These are phyloP conservation scores for Pygocentrus nattereri DNA, from an alignment of 2,797 vertebrate species.

Conservation along the genomic window DNA sequence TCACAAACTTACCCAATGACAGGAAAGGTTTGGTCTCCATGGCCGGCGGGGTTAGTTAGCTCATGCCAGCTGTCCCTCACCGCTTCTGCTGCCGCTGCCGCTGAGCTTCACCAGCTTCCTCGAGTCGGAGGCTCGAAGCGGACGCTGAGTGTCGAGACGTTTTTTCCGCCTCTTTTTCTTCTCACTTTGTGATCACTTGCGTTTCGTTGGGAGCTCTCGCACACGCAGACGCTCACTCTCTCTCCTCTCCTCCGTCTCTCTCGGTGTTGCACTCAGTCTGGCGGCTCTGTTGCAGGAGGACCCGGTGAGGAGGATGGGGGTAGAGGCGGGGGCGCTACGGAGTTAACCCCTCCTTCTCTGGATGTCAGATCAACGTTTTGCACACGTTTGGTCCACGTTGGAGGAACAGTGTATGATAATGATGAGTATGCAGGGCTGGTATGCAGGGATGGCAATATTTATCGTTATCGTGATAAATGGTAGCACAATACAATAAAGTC, in stretches of 20 bases:
- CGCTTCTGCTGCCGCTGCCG: neutral
- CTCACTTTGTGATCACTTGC: neutral
- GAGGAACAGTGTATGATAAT: neutral
- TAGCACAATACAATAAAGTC: too few relatives aligned
- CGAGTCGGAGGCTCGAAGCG: neutral
- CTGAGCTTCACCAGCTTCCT: neutral
- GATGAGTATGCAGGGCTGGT: too few relatives aligned
- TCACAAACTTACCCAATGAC: constrained; percentile 89
- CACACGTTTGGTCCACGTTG: neutral
- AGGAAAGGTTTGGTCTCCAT: constrained; percentile 98
- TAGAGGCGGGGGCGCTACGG: constrained; percentile 69
- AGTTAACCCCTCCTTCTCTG: constrained; percentile 47
- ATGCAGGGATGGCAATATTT: neutral
- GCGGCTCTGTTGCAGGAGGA: constrained; percentile 76
- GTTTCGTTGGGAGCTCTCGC: neutral
- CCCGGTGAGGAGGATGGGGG: constrained; percentile 65
- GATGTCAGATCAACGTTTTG: neutral
- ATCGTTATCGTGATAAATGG: too few relatives aligned
- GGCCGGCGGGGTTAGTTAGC: constrained; percentile 79
- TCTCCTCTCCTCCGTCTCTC: neutral
- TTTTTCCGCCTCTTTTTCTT: neutral
- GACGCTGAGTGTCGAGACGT: neutral
- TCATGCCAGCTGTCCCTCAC: constrained; percentile 81
- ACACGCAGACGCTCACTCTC: neutral
- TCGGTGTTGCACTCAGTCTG: constrained; percentile 56